Base-by-base conservation (phyloP, 2,888 invertebrate species). In the Blomia tropicalis region DNA sequence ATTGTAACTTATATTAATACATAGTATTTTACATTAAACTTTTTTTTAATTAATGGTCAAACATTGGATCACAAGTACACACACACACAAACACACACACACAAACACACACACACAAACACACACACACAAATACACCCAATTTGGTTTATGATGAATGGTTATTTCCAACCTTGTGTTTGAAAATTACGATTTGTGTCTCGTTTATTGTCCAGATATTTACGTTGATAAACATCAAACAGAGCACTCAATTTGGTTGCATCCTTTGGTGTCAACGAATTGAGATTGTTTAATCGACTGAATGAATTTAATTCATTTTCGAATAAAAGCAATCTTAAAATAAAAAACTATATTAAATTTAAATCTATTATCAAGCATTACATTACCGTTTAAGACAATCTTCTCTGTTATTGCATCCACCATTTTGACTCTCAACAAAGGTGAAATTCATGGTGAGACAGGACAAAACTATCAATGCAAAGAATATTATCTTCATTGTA, bases 131-230 rank as follows among this genome's bases (percentile, higher is more conserved):
- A n/a, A n/a, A n/a, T n/a, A 36, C 36, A 36, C 7, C 36, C 36
- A 36, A 11, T 36, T 36, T 36, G 36, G 36, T 11, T 36, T 36
- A 17, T 11, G 17, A 11, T 36, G 7, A 36, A 36, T 17, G 36
- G 36, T 36, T 7, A 54, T 31, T 29, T 27, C 56, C 56, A 56
- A 14, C 56, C 56, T 56, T 56, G 56, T 32, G 56, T 56, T 27
- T 56, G 56, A 36, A 56, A 56, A 36, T 56, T 56, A n/a, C 56
- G 56, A 56, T 36, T 56, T 2, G 19, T 30, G 23, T 56, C 29
- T 11, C 56, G 56, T 36, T 56, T 56, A 2, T 27, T 29, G 14
- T 27, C 56, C 30, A 56, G 29, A 27, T 27, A 56, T 36, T 56
- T 56, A 3, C 56, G 31, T 25, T 14, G 56, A 22, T 32, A 19